A percentile compares a stretch with the other conserved stretches of the same genome.
phyloP scores from a whole-genome alignment of 1,140 invertebrate species.

The Bombus cullumanus region DNA sequence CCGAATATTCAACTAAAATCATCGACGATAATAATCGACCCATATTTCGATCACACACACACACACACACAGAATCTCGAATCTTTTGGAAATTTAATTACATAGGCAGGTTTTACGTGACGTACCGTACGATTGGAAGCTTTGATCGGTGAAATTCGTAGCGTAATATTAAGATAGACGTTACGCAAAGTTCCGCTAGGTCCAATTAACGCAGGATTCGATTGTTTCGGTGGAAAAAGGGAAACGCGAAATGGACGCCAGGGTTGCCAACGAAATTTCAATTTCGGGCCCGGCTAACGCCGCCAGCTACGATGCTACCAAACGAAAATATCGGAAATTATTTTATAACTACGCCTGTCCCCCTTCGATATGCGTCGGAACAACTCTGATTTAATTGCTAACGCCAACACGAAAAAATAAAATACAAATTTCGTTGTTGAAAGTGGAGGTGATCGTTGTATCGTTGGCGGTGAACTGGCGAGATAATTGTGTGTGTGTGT shows the following conservation, averaged over 20 bases:
- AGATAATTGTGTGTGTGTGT: neutral
- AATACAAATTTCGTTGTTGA: neutral
- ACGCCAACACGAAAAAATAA: neutral
- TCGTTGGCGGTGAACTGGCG: neutral
- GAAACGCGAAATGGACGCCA: neutral
- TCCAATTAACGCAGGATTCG: neutral
- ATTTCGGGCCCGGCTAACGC: neutral
- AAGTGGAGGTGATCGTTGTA: neutral
- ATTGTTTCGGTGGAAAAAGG: neutral
- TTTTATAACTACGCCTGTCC: neutral
- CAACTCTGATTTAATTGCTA: neutral
- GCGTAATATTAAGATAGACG: neutral
- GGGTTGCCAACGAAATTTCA: too few species aligned
- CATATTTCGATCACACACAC: neutral
- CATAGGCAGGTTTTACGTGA: neutral
- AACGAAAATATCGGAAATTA: neutral
- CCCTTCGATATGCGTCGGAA: neutral
- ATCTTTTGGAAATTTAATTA: neutral
- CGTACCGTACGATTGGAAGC: neutral
- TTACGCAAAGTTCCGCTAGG: neutral
- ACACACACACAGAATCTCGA: too few species aligned
- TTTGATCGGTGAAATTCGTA: too few species aligned
- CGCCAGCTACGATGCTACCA: neutral
- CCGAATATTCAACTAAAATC: too few species aligned
- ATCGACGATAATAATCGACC: too few species aligned